These are phyloP conservation scores for Nothocercus julius DNA, from an alignment of 2,113 vertebrate genomes.

Conservation along the genomic window DNA sequence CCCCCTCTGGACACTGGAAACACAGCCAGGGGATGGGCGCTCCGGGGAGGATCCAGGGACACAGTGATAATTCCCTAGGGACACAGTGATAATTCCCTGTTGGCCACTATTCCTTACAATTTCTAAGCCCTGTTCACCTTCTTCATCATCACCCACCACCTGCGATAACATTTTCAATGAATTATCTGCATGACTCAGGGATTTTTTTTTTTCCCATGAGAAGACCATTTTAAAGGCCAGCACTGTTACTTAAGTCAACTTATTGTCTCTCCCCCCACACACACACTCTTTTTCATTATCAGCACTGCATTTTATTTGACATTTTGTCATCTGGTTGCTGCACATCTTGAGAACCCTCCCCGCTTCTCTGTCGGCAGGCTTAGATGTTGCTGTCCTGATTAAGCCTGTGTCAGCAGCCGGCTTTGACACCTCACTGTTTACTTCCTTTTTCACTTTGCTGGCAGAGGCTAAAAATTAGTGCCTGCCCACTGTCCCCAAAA, in stretches of 20 bases:
- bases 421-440: neutral
- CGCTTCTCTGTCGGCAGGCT: neutral
- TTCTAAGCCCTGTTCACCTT: neutral
- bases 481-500: rapidly evolving
- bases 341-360: neutral
- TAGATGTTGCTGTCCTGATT: neutral
- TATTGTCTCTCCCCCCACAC: neutral
- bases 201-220: neutral
- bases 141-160: neutral
- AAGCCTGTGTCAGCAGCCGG: neutral
- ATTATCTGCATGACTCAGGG: neutral
- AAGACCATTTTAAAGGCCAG: neutral
- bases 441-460: neutral
- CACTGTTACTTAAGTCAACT: too few species aligned
- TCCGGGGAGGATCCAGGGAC: neutral
- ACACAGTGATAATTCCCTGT: too few species aligned
- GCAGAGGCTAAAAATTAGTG: neutral
- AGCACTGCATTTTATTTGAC: neutral
- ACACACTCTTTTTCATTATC: neutral
- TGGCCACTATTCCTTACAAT: neutral
- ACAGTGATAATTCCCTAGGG: too few species aligned
- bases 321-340: neutral
- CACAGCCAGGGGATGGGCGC: rapidly evolving
- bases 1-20: neutral
- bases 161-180: neutral